Conservation (phyloP, 2,888 invertebrate genomes). For the Digitonthophagus gazella region DNA sequence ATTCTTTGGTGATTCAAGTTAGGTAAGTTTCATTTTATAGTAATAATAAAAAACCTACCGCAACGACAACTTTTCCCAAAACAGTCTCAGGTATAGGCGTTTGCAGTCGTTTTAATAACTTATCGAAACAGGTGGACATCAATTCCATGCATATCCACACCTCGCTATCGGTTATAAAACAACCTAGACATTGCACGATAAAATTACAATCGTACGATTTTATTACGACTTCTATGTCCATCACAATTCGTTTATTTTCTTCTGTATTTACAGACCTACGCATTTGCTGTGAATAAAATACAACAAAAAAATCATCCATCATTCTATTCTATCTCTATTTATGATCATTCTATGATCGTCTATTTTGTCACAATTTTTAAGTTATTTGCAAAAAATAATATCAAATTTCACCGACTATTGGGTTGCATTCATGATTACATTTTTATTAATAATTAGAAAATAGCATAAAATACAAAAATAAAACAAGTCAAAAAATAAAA, state of each 20-base stretch:
- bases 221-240: slow-evolving; percentile 98
- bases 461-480: too few relatives aligned
- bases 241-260: slow-evolving; percentile 96
- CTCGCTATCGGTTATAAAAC: slow-evolving; percentile 95
- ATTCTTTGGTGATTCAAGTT: slow-evolving; percentile 13
- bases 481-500: too few relatives aligned
- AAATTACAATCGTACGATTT: slow-evolving; percentile 95
- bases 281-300: slow-evolving; percentile 73
- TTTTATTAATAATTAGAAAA: too few relatives aligned
- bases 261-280: slow-evolving; percentile 93
- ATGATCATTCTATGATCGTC: too few relatives aligned
- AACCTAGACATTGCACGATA: slow-evolving; percentile 96
- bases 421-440: too few relatives aligned
- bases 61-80: slow-evolving; percentile 94
- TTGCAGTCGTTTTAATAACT: slow-evolving; percentile 81
- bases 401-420: too few relatives aligned
- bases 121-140: slow-evolving; percentile 98
- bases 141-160: slow-evolving; percentile 99
- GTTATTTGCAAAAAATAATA: too few relatives aligned
- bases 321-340: too few relatives aligned
- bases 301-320: slow-evolving; percentile 20
- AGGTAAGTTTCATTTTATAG: too few relatives aligned
- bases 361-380: too few relatives aligned
- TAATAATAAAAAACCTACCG: slow-evolving; percentile 61
- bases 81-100: slow-evolving; percentile 94